A percentile compares a stretch with the other conserved stretches of the same genome.
Conservation (phyloP, 1,140 invertebrate genomes). For the Eciton burchellii region DNA sequence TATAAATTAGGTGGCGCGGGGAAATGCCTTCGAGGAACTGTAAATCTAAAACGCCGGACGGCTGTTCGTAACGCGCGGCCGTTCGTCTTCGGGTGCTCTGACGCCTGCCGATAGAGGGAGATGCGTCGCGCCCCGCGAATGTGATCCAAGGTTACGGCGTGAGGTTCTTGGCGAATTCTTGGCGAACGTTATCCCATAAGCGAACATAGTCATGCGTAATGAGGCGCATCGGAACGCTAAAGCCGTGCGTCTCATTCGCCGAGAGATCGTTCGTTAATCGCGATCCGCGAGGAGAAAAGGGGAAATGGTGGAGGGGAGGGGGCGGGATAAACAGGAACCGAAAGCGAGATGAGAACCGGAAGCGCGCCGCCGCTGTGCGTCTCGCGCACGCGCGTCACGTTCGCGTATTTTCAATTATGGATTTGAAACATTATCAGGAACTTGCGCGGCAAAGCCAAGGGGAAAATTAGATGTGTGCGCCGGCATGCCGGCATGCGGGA, state of each 20-base stretch:
- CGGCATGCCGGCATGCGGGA: slow-evolving; percentile 41
- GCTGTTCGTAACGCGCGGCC: slow-evolving; percentile 4
- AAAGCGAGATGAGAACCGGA: not conserved
- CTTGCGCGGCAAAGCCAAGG: not conserved
- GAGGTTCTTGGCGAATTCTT: no score
- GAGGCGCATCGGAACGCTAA: not conserved
- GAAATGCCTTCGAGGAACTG: slow-evolving; percentile 26
- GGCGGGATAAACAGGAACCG: not conserved
- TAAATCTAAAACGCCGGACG: slow-evolving; percentile 19
- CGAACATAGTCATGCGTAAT: no score
- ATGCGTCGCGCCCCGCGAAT: not conserved
- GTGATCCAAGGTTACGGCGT: no score
- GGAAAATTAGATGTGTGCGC: slow-evolving; percentile 21
- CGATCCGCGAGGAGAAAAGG: no score
- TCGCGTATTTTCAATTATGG: not conserved
- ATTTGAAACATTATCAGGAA: slow-evolving; percentile 1
- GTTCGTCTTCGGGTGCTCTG: not conserved
- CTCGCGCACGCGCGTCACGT: not conserved
- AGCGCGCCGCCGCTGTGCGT: no score
- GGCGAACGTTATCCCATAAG: no score
- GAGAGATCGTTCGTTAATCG: no score
- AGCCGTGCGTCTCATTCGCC: no score
- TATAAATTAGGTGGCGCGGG: slow-evolving; percentile 47
- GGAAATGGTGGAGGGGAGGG: no score
- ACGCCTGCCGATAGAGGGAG: slow-evolving; percentile 13